phyloP scores from a whole-genome alignment of 2,888 invertebrate genomes.

The Drosophila acutilabella region DNA sequence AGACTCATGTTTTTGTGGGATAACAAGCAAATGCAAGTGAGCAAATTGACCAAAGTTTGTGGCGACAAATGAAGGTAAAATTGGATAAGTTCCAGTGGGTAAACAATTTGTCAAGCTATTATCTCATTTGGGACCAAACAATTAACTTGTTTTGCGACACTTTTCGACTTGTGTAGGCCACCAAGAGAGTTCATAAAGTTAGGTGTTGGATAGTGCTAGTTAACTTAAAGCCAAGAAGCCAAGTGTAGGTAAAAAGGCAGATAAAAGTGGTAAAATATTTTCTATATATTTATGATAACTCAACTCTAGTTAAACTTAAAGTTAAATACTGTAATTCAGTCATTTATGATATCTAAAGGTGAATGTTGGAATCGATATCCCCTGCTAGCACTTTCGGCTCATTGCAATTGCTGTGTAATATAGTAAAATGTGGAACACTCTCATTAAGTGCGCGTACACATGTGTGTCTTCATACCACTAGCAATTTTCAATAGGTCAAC shows the following conservation, averaged over 20 bases:
- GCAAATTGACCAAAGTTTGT: conserved; percentile 39
- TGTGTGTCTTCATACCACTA: conserved; percentile 6
- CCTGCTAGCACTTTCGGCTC: background rate
- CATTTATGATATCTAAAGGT: too few species aligned
- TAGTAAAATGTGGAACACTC: background rate
- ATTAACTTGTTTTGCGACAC: conserved; percentile 27
- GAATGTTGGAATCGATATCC: too few species aligned
- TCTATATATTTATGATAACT: too few species aligned
- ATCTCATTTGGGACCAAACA: conserved; percentile 39
- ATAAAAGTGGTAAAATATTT: too few species aligned
- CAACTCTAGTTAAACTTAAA: too few species aligned
- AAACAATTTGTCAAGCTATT: conserved; percentile 48
- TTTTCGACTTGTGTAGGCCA: background rate
- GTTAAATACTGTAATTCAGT: too few species aligned
- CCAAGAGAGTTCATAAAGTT: conserved; percentile 6
- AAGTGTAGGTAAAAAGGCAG: too few species aligned
- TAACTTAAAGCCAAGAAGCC: background rate
- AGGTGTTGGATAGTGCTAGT: background rate
- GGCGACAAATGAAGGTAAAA: conserved; percentile 50
- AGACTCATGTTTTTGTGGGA: conserved; percentile 4
- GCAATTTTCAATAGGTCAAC: conserved; percentile 37
- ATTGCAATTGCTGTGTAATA: background rate
- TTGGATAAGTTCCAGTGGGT: conserved; percentile 42
- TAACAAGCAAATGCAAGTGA: background rate
- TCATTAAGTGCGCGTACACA: conserved; percentile 13